Evolutionary conservation across 92 coral and sea anemone genomes (phyloP), one percentile per base, ranked within the genome.

Genomic region (Phenganax marumi): DNA sequence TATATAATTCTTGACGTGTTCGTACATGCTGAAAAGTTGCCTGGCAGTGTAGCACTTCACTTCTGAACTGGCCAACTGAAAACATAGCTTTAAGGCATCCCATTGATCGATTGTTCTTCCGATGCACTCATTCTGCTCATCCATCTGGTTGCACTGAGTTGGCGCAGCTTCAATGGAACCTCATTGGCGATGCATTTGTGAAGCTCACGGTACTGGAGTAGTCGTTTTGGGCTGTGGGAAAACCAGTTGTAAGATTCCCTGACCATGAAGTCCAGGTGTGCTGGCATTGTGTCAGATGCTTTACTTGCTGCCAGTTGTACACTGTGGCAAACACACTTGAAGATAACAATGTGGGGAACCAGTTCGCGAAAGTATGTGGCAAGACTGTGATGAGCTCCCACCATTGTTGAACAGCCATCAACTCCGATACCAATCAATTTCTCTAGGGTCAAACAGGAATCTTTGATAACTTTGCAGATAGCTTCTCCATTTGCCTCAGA

Each of bases 41-140:
- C 77, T 72, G 53, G 56, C 77, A 18, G 77, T 72, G 56, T 72
- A 72, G 56, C 77, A 72, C 57, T 72, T 72, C 43, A 33, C 43
- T 33, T 33, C 43, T 1, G 43, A 33, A 5, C 43, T 33, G 43
- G 43, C 43, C 43, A 33, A 1, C 43, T 33, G 43, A 33, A 33
- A 33, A 33, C 75, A 69, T 69, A 69, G 19, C 75, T 69, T 69
- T 3, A 69, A 1, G 50, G 75, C 75, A 69, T 69, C 75, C 75
- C 75, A 69, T 69, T 69, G 75, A 19, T 69, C 75, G 51, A 69
- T 69, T 9, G 23, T 69, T 69, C 75, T 10, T 10, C 10, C 12
- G 22, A 69, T 69, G 75, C 75, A 69, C 75, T 69, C 75, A 49
- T 69, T 25, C 75, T 10, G 75, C 75, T 69, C 75, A 69, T 69